Base-by-base conservation (phyloP, 1,140 invertebrate species). In the Drosophila bipectinata region DNA sequence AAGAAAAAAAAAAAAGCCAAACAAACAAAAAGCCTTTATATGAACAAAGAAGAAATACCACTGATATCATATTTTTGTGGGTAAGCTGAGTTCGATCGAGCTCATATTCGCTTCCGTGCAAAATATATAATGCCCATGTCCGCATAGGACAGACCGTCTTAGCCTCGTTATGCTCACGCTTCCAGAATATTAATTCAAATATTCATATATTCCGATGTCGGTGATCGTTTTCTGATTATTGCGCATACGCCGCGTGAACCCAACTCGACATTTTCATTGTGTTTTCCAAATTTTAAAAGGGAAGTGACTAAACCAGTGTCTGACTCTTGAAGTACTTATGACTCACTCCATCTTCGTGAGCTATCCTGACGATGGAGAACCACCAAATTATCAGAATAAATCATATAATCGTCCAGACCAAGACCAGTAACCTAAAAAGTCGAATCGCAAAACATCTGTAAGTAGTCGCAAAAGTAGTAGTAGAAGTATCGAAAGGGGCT, bases 221-320 rank as follows among this genome's bases (percentile, higher is more conserved):
- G 12, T 18, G 47, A 69, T 48, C 63, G 26, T 63, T 63, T 47
- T 18, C 15, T 45, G 41, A n/a, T 18, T n/a, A 75, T 82, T 79
- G 54, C 61, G 78, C 57, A 87, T 82, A 88, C 78, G 82, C 71
- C 62, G 59, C 57, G 74, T 82, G 78, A 71, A 55, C 8, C 32
- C 7, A 32, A 74, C 73, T 51, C 47, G 49, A 72, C 67, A 78
- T 81, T 53, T 77, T 67, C 15, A 10, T 28, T 18, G 32, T 9
- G 34, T 45, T 59, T 26, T 47, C 37, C 21, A 21, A 45, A 47
- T 66, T 47, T 45, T 26, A 15, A 10, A 52, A 4, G 18, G 18
- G 4, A 52, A 47, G 26, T 28, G 26, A 28, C 26, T 28, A 28
- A 48, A 21, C 58, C 47, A 44, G 4, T 30, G 18, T 14, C 45